These are phyloP conservation scores for Stramonita haemastoma DNA, from an alignment of 2,888 invertebrate species.

Conservation along the genomic window DNA sequence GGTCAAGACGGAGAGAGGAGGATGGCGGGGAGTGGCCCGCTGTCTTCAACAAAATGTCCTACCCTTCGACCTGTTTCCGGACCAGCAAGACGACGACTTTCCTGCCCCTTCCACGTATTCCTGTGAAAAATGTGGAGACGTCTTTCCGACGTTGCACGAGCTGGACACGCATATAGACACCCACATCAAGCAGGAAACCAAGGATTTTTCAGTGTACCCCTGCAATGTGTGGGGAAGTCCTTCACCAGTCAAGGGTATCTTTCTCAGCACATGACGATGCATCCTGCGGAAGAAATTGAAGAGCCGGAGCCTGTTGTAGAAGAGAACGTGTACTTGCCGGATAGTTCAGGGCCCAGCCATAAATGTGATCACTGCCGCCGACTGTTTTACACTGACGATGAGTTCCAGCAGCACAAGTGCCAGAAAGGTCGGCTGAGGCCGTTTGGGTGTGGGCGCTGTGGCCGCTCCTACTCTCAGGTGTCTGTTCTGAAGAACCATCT, in stretches of 20 bases:
- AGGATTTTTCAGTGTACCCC: background rate
- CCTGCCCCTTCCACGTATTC: background rate
- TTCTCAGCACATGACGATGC: background rate
- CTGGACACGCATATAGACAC: constrained; percentile 16
- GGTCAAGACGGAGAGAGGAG: constrained; percentile 24
- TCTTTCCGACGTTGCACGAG: constrained; percentile 18
- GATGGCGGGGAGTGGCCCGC: constrained; percentile 21
- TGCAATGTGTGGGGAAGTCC: constrained; percentile 20
- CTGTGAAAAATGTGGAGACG: constrained; percentile 23
- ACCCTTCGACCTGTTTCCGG: background rate
- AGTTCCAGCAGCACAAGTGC: constrained; percentile 36
- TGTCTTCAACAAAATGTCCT: background rate
- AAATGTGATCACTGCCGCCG: constrained; percentile 13
- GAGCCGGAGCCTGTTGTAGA: background rate
- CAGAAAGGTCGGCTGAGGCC: constrained; percentile 31
- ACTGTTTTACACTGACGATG: constrained; percentile 27
- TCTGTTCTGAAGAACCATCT: constrained; percentile 21
- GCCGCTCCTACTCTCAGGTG: constrained; percentile 26
- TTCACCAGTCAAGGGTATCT: constrained; percentile 11
- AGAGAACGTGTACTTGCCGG: background rate
- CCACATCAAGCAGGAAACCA: constrained; percentile 3
- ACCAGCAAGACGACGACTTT: background rate
- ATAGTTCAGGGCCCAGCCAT: background rate
- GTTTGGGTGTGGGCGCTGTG: constrained; percentile 38
- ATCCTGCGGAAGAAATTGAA: background rate